Base-by-base conservation (phyloP, 92 coral and sea anemone species). In the Isaurus tuberculatus region DNA sequence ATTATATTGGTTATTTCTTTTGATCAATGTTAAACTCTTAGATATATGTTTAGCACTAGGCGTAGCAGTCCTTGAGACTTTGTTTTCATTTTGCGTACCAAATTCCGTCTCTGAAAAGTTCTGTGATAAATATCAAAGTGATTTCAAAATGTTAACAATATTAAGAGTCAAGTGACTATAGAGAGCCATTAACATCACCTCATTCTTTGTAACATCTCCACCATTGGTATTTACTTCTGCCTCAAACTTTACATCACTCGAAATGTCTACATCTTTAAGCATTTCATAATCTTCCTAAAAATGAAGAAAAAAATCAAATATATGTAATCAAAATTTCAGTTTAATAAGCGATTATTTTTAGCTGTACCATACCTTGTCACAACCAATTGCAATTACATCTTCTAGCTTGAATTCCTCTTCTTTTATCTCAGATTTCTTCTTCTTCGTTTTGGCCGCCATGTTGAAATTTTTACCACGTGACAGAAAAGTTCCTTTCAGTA, bases 381-480 rank as follows among this genome's bases (percentile, higher is more conserved):
- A 97, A 75, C 99, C 99, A 19, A 91, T 51, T 27, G 91, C 97
- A 53, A 94, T 84, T 1, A 97, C 99, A 80, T 97, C 93, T 51
- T 90, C 85, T 27, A 97, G 85, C 29, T 88, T 79, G 10, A 97
- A 84, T 15, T 90, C 93, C 17, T 70, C 80, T 22, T 27, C 67
- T 65, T 40, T 60, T 31, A 83, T 85, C 31, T 65, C 66, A 20
- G 86, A 75, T 2, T 61, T 86, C 42, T 51, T 69, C 90, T 92
- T 94, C 73, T 87, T 92, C 90, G 83, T 90, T 79, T 86, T 92
- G 92, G 97, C 87, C 91, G 99, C 99, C 99, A 97, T 97, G 36
- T 97, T 94, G 92, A 65, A 5, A 84, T 84, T 70, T 86, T 44
- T 37, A 28, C 73, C 98, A 93, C 95, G 94, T 91, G 98, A 72